A percentile compares a stretch with the other conserved stretches of the same genome.
These are phyloP conservation scores for Hydrozoanthus tunicans DNA, from an alignment of 64 coral and sea anemone genomes.

Conservation along the genomic window DNA sequence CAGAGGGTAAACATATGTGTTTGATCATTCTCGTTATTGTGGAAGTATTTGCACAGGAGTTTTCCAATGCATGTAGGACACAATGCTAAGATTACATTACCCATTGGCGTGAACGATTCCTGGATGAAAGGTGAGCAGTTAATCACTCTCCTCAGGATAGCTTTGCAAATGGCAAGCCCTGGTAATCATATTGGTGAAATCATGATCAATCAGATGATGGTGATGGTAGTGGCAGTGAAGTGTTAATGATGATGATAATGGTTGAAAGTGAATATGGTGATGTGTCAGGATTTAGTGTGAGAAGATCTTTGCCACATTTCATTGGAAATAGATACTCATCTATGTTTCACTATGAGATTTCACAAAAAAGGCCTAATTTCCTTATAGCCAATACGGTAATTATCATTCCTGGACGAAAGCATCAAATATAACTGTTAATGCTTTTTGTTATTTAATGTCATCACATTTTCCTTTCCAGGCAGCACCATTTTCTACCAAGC, in stretches of 20 bases:
- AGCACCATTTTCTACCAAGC: constrained; percentile 80
- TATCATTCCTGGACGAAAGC: neutral
- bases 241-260: neutral
- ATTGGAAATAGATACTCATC: neutral
- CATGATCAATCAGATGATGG: neutral
- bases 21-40: no score
- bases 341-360: no score
- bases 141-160: no score
- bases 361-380: no score
- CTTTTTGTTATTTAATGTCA: neutral
- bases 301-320: neutral
- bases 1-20: no score
- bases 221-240: neutral
- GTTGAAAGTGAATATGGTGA: neutral
- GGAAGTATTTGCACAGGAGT: no score
- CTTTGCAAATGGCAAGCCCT: no score
- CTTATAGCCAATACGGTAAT: neutral
- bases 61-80: no score
- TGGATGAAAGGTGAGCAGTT: no score
- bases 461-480: constrained; percentile 53
- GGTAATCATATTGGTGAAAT: no score
- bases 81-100: no score
- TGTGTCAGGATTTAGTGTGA: neutral
- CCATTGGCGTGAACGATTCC: no score
- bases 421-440: neutral